phyloP scores from a whole-genome alignment of 2,113 vertebrate genomes.

The Stercorarius parasiticus region DNA sequence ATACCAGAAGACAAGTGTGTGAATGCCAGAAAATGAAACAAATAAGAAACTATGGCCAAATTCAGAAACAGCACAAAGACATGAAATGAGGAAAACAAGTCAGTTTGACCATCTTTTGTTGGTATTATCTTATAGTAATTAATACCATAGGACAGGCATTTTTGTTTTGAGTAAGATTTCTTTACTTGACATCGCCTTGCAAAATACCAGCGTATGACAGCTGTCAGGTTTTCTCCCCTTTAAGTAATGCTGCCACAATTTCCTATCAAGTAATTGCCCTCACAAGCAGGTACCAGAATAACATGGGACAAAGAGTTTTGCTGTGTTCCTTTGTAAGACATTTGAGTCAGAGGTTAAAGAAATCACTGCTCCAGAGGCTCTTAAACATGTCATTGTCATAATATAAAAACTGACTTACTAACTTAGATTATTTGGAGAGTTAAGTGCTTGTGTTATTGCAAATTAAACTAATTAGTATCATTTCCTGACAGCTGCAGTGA shows the following conservation, averaged over 20 bases:
- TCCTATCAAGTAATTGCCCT: constrained; percentile 46
- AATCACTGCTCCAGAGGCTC: constrained; percentile 69
- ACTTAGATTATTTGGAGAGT: constrained; percentile 82
- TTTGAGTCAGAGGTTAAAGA: constrained; percentile 76
- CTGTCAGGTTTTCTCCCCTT: background rate
- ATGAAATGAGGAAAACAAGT: background rate
- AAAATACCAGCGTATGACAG: background rate
- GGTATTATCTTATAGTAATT: background rate
- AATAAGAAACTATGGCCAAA: background rate
- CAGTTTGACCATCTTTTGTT: background rate
- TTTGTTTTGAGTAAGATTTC: background rate
- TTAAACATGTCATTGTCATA: constrained; percentile 72
- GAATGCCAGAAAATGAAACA: background rate
- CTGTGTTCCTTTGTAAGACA: constrained; percentile 47
- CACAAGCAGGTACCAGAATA: constrained; percentile 48
- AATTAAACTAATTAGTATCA: constrained; percentile 84
- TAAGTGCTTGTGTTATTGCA: constrained; percentile 84
- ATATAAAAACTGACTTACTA: constrained; percentile 77
- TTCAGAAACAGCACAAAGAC: background rate
- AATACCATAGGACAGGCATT: background rate
- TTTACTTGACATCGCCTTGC: background rate
- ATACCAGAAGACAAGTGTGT: background rate
- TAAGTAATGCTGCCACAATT: background rate
- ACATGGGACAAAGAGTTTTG: constrained; percentile 29
- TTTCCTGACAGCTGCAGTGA: constrained; percentile 82